phyloP scores from a whole-genome alignment of 2,797 vertebrate genomes.

The Myripristis jacobus region DNA sequence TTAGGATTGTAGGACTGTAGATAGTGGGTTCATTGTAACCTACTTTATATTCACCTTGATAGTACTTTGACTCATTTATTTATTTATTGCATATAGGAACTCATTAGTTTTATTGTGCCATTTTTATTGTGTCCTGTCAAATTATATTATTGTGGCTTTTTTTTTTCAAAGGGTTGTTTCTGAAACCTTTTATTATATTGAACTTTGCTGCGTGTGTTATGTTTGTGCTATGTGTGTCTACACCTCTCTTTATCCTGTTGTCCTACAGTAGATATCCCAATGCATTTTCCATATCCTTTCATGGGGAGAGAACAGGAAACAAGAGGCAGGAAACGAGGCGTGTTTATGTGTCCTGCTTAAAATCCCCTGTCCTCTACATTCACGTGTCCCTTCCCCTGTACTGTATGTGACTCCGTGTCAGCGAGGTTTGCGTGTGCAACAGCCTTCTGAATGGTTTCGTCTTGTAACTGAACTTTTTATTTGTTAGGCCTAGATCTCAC shows the following conservation, averaged over 20 bases:
- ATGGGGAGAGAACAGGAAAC: constrained; percentile 76
- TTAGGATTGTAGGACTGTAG: too few species aligned
- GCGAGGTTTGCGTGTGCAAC: too few species aligned
- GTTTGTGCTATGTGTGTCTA: constrained; percentile 1
- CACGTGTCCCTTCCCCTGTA: too few species aligned
- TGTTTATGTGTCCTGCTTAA: constrained; percentile 62
- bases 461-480: constrained; percentile 25
- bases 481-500: constrained; percentile 38
- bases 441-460: too few species aligned
- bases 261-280: constrained; percentile 33
- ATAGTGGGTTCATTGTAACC: too few species aligned
- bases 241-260: constrained; percentile 52
- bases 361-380: constrained; percentile 47
- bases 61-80: too few species aligned
- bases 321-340: constrained; percentile 70
- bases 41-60: too few species aligned
- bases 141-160: too few species aligned
- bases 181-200: neutral
- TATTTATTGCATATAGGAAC: too few species aligned
- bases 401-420: constrained; percentile 26
- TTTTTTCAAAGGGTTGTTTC: too few species aligned
- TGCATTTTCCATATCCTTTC: constrained; percentile 73
- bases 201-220: neutral
- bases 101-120: too few species aligned
- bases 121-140: too few species aligned